Evolutionary conservation across 2,888 invertebrate species (phyloP).

Genomic region (Luperina testacea): DNA sequence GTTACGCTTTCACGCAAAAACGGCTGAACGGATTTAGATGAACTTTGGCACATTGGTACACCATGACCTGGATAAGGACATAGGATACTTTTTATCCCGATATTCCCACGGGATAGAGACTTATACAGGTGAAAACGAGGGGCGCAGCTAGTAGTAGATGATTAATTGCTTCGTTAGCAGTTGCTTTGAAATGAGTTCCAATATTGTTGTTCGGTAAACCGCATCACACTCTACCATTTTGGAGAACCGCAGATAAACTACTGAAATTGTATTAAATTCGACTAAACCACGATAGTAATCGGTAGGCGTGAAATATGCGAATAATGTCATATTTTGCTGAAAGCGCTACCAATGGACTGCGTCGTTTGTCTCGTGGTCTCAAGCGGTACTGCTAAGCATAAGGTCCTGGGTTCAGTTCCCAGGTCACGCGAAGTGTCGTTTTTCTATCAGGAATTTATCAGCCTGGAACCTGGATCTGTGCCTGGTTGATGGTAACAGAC

Average conservation of each 20-base stretch:
- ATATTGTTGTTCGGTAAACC: constrained; percentile 13
- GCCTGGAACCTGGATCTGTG: too few species aligned
- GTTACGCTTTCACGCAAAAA: too few species aligned
- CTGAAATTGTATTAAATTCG: neutral
- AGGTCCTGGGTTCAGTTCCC: too few species aligned
- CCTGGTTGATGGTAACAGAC: too few species aligned
- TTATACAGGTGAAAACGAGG: neutral
- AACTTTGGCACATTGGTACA: too few species aligned
- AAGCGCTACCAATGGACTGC: neutral
- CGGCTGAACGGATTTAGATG: too few species aligned
- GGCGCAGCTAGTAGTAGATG: neutral
- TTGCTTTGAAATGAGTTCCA: neutral
- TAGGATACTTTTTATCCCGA: neutral
- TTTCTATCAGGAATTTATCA: too few species aligned
- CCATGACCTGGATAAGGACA: neutral
- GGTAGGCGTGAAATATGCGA: neutral
- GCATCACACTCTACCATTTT: constrained; percentile 4
- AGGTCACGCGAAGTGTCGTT: too few species aligned
- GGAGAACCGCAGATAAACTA: constrained; percentile 27
- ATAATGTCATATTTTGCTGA: neutral
- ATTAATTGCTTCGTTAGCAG: neutral
- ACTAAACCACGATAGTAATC: constrained; percentile 1
- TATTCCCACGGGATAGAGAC: neutral
- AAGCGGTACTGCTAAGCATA: too few species aligned
- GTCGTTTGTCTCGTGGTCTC: too few species aligned